Conservation (phyloP, 23 tunicate genomes). For the Corella eumyota region DNA sequence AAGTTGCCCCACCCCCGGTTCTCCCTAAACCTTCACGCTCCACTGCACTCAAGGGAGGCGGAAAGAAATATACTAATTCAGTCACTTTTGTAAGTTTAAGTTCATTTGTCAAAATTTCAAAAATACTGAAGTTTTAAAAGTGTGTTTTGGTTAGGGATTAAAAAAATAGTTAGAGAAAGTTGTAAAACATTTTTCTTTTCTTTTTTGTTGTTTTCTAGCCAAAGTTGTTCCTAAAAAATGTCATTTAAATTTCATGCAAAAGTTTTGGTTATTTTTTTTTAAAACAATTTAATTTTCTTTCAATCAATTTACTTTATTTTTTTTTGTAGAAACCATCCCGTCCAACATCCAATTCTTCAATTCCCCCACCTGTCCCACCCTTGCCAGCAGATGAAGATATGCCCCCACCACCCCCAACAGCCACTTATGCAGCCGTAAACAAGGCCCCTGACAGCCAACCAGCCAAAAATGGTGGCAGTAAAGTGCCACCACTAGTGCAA, state of each 20-base stretch:
- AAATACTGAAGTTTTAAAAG: background rate
- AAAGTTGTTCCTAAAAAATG: no score
- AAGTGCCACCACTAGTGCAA: conserved; percentile 3
- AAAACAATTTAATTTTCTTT: no score
- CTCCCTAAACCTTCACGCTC: conserved; percentile 58
- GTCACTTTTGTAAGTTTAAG: conserved; percentile 4
- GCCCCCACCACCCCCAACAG: background rate
- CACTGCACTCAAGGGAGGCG: conserved; percentile 3
- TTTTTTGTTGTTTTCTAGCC: no score
- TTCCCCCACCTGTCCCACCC: conserved; percentile 1
- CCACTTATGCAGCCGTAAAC: conserved; percentile 10
- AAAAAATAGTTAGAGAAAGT: background rate
- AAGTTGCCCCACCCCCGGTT: conserved; percentile 53
- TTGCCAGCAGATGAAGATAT: background rate
- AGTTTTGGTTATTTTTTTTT: no score
- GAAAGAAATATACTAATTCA: background rate
- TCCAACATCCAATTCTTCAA: no score
- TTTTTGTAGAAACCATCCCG: no score
- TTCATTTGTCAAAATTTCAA: no score
- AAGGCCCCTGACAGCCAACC: background rate
- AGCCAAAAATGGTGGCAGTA: conserved; percentile 6
- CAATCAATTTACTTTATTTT: no score
- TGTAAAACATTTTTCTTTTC: background rate
- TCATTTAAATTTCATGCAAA: no score
- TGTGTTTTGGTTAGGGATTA: background rate